Conservation (phyloP, 2,797 vertebrate species). For the Siniperca undulata region DNA sequence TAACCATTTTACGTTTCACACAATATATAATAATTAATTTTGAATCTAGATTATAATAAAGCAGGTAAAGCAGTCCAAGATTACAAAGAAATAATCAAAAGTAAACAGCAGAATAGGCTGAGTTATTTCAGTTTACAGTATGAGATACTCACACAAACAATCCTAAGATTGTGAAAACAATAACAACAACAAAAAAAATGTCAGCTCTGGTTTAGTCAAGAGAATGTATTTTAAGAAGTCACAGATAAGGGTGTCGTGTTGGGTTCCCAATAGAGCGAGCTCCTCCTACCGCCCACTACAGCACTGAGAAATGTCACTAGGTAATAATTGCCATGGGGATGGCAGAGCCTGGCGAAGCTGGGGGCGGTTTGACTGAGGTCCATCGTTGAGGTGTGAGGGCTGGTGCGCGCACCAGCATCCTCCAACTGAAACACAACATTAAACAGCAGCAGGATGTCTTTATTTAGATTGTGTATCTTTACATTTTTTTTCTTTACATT, state of each 20-base stretch:
- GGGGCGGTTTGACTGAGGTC: slow-evolving; percentile 83
- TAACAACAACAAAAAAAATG: slow-evolving; percentile 9
- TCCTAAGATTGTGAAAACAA: slow-evolving; percentile 12
- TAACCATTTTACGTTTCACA: neutral
- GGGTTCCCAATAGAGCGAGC: slow-evolving; percentile 57
- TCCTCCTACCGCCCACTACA: slow-evolving; percentile 74
- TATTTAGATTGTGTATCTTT: neutral
- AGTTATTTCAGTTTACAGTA: slow-evolving; percentile 20
- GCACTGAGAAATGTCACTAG: slow-evolving; percentile 82
- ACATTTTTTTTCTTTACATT: neutral
- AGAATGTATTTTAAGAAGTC: slow-evolving; percentile 65
- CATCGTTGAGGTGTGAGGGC: slow-evolving; percentile 76
- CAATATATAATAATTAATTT: neutral
- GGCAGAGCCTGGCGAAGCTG: slow-evolving; percentile 79
- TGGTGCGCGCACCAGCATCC: slow-evolving; percentile 49
- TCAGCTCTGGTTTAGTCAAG: slow-evolving; percentile 33
- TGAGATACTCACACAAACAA: slow-evolving; percentile 20
- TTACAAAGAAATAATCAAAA: neutral
- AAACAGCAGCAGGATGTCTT: slow-evolving; percentile 15
- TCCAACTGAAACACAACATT: slow-evolving; percentile 36
- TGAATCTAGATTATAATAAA: neutral
- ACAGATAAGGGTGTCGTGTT: slow-evolving; percentile 58
- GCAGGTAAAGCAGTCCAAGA: neutral
- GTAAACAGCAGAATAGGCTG: neutral
- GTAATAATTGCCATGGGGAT: slow-evolving; percentile 89